phyloP scores from a whole-genome alignment of 2,797 vertebrate species.

The Argentina silus region DNA sequence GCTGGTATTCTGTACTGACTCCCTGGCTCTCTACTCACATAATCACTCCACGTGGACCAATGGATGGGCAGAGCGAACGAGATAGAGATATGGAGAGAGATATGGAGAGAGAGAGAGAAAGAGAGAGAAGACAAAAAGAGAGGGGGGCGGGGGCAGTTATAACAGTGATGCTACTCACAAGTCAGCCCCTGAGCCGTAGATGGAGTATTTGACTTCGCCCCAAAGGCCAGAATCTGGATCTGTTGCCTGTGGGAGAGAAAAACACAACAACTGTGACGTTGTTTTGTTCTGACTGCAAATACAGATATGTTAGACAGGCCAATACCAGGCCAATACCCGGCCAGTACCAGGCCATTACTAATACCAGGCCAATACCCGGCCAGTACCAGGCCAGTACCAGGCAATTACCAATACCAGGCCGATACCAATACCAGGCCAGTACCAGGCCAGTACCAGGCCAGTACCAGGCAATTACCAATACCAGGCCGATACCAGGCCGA shows the following conservation, averaged over 20 bases:
- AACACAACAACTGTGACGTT: background rate
- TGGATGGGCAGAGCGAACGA: background rate
- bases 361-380: too few species aligned
- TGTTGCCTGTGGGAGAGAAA: conserved; percentile 75
- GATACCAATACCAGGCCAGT: too few species aligned
- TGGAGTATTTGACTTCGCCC: conserved; percentile 94
- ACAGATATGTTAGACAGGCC: background rate
- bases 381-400: too few species aligned
- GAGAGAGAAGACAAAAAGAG: too few species aligned
- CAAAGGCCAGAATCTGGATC: conserved; percentile 95
- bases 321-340: too few species aligned
- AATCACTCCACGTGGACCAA: conserved; percentile 11
- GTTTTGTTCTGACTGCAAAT: background rate
- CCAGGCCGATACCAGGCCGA: too few species aligned
- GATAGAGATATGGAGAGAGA: background rate
- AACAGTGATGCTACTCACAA: conserved; percentile 78
- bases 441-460: too few species aligned
- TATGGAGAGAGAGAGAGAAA: background rate
- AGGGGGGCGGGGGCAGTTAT: background rate
- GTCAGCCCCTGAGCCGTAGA: conserved; percentile 91
- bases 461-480: too few species aligned
- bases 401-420: too few species aligned
- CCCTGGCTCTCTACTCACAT: background rate
- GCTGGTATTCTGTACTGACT: conserved; percentile 9
- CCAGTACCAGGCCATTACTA: too few species aligned